Conservation (phyloP, 2,888 invertebrate species). For the Acleris cristana region DNA sequence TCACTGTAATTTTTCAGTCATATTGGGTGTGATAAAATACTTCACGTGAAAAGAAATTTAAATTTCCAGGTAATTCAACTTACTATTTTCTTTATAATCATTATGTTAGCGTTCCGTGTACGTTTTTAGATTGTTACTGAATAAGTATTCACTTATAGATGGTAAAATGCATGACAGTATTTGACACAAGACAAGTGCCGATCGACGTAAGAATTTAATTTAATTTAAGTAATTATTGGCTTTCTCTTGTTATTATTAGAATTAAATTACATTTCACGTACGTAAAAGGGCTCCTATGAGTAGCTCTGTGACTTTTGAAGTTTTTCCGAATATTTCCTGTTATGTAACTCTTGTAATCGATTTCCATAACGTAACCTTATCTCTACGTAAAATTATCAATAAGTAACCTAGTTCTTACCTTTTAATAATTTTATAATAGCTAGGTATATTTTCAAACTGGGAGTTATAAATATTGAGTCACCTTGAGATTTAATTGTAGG, state of each 20-base stretch:
- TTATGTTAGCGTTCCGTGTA: constrained; percentile 27
- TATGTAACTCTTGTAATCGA: constrained; percentile 66
- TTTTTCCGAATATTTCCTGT: constrained; percentile 46
- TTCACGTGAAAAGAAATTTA: constrained; percentile 45
- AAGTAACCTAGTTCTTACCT: constrained; percentile 21
- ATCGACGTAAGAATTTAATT: constrained; percentile 12
- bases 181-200: constrained; percentile 34
- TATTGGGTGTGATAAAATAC: constrained; percentile 49
- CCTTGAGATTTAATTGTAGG: not conserved
- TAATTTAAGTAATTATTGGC: constrained; percentile 1
- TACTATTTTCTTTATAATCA: constrained; percentile 16
- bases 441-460: too few species aligned
- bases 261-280: not conserved
- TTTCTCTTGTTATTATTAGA: constrained; percentile 11
- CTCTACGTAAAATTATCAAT: not conserved
- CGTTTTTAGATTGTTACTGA: constrained; percentile 31
- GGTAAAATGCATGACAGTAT: constrained; percentile 36
- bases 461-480: not conserved
- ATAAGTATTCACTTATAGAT: not conserved
- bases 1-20: constrained; percentile 47
- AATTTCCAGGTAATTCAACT: constrained; percentile 50
- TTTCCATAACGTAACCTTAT: constrained; percentile 45
- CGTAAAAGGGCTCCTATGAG: not conserved
- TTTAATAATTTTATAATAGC: not conserved
- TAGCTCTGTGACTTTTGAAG: not conserved